phyloP scores from a whole-genome alignment of 2,113 vertebrate genomes.

The human region GRCh38 chr16:54172501-54173000 shows the following conservation, averaged over 20 bases:
- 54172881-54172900: background rate
- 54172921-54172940: background rate
- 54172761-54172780: background rate
- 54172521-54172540: conserved; percentile 51
- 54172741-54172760: conserved; percentile 39
- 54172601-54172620: conserved; percentile 54
- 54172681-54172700: conserved; percentile 75
- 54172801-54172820: background rate
- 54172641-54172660: conserved; percentile 80
- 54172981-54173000: background rate
- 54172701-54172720: conserved; percentile 76
- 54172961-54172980: background rate
- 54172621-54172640: conserved; percentile 24
- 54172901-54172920: conserved; percentile 4
- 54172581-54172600: conserved; percentile 61
- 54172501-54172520: conserved; percentile 54
- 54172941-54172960: background rate
- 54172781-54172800: background rate
- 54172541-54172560: conserved; percentile 64
- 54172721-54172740: conserved; percentile 70
- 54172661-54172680: conserved; percentile 47
- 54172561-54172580: conserved; percentile 51
- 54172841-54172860: background rate
- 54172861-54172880: background rate
- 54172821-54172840: background rate